Percentiles rank a stretch among this genome's conserved stretches.
phyloP scores from a whole-genome alignment of 2,797 vertebrate genomes.

The Stomatorhinus walkeri region DNA sequence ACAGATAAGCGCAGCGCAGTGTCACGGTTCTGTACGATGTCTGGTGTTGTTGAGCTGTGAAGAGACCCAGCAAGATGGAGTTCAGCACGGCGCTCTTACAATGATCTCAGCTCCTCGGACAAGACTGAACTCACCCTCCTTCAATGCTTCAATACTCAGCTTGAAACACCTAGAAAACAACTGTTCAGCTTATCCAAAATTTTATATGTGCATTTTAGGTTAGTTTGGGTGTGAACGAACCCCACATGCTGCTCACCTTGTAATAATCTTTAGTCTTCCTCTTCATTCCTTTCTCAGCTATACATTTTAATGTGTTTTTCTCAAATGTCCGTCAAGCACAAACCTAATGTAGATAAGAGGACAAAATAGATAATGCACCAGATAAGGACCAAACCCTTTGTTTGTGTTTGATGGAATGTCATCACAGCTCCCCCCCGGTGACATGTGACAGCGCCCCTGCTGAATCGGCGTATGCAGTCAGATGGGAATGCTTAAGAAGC shows the following conservation, averaged over 20 bases:
- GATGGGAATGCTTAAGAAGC: not conserved
- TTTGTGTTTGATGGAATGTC: not conserved
- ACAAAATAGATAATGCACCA: not conserved
- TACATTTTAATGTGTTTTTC: not conserved
- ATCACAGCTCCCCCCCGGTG: not conserved
- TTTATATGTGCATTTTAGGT: not conserved
- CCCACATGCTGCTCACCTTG: not conserved
- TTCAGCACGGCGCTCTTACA: not conserved
- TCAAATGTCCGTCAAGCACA: not conserved
- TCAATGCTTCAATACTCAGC: not conserved
- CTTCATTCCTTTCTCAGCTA: not conserved
- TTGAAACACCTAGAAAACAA: not conserved
- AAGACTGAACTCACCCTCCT: not conserved
- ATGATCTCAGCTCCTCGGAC: not conserved
- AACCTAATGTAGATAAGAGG: not conserved
- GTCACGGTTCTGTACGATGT: not conserved
- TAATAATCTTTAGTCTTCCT: not conserved
- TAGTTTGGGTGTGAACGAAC: not conserved
- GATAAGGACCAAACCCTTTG: not conserved
- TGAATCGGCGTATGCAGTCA: not conserved
- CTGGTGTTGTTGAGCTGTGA: not conserved
- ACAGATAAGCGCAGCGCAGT: not conserved
- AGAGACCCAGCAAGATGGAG: not conserved
- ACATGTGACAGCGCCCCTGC: not conserved
- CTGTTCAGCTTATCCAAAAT: not conserved